Base-by-base conservation (phyloP, 2,113 vertebrate genomes). In the Tachycineta bicolor region DNA sequence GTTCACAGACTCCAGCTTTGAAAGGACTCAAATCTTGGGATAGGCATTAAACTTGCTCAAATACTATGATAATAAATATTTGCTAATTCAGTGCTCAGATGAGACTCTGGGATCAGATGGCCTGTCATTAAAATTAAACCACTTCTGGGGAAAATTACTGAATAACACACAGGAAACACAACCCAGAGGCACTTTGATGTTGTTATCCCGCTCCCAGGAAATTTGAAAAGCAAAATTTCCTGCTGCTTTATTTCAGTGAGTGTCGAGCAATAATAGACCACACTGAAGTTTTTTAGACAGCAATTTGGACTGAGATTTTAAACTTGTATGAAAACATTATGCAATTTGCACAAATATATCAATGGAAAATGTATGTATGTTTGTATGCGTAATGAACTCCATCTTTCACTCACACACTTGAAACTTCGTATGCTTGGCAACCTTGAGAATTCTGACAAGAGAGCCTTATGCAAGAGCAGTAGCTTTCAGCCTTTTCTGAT, bases 81-180 rank as follows among this genome's bases (percentile, higher is more conserved):
- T 86, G 68, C 68, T 92, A 91, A 88, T 88, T 60, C 83, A 88
- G 64, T 63, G 56, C 34, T 94, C 71, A 86, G 43, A 93, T 87
- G 75, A 91, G 85, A 88, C 28, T 50, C 59, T 67, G 85, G 68
- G 90, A 95, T 96, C 92, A 96, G 87, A 95, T 93, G 93, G 92
- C 90, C 94, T 86, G 44, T 69, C 83, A 86, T 96, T 90, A 92
- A 91, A 97, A 94, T 83, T 67, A 95, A 96, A 80, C 31, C 33
- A 52, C 87, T 94, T 94, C 79, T 95, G 95, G 87, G 93, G 52
- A 84, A 94, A 95, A 96, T 80, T 83, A 89, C 59, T 67, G 65
- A 94, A 60, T 50, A 91, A 50, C 21, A 77, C 58, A 83, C 14
- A 90, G 63, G 90, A 90, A 96, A 90, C 78, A 91, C 59, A 90